phyloP scores from a whole-genome alignment of 2,113 vertebrate genomes.

The Pachyramphus minor region DNA sequence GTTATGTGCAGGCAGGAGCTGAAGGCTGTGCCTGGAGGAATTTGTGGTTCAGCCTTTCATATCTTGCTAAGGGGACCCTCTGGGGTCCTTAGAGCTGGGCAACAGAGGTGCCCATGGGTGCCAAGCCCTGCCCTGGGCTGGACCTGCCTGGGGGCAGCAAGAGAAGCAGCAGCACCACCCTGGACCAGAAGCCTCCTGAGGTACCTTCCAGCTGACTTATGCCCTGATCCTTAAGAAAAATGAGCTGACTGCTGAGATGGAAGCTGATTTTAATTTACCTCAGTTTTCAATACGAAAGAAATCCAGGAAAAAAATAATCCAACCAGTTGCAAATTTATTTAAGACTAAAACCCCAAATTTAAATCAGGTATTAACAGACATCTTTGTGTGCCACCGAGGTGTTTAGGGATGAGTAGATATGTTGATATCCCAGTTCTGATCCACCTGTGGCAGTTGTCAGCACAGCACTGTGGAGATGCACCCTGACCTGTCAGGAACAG shows the following conservation, averaged over 20 bases:
- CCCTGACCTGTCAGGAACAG: neutral
- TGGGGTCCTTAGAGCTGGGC: neutral
- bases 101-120: neutral
- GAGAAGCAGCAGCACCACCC: neutral
- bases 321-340: neutral
- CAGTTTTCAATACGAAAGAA: neutral
- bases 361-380: neutral
- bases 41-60: neutral
- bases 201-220: neutral
- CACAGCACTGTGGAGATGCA: neutral
- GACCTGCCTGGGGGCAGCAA: too few species aligned
- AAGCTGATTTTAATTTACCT: neutral
- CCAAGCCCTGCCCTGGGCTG: neutral
- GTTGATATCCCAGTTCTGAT: neutral
- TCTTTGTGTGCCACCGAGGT: neutral
- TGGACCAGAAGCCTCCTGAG: neutral
- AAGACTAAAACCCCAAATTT: neutral
- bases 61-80: neutral
- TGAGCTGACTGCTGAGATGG: neutral
- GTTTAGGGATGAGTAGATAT: neutral
- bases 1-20: fast-evolving
- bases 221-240: neutral
- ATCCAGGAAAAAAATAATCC: neutral
- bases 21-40: neutral
- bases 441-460: neutral